These are phyloP conservation scores for Micropterix aruncella DNA, from an alignment of 2,888 invertebrate genomes.

Conservation along the genomic window DNA sequence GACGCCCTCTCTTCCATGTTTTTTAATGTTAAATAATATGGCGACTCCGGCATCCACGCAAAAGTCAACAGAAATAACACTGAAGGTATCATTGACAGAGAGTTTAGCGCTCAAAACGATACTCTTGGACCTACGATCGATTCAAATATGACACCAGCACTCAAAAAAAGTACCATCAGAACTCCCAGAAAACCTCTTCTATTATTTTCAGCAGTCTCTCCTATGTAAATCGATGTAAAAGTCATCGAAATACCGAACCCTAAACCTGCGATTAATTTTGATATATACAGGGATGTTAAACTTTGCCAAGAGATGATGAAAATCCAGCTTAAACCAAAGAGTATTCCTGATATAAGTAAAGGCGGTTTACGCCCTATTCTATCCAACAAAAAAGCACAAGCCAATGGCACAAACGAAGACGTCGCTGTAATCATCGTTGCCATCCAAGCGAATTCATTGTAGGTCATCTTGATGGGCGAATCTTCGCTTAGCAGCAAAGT, in stretches of 20 bases:
- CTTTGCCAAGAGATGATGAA: not conserved
- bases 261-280: not conserved
- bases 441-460: not conserved
- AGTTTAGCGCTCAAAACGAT: slow-evolving; percentile 31
- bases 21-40: slow-evolving; percentile 44
- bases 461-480: not conserved
- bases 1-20: slow-evolving; percentile 40
- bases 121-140: slow-evolving; percentile 42
- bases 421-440: not conserved
- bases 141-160: slow-evolving; percentile 51
- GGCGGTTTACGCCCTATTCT: not conserved
- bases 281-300: not conserved
- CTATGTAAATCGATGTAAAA: slow-evolving; percentile 30
- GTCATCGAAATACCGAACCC: not conserved
- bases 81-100: slow-evolving; percentile 39
- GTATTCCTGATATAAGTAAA: not conserved
- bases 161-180: slow-evolving; percentile 61
- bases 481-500: not conserved
- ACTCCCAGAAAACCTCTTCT: slow-evolving; percentile 62
- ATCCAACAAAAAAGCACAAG: not conserved
- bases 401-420: not conserved
- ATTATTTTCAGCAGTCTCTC: slow-evolving; percentile 57
- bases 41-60: slow-evolving; percentile 63
- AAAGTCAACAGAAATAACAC: slow-evolving; percentile 44
- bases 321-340: not conserved